Evolutionary conservation across 1,140 invertebrate species (phyloP), one percentile per base, ranked within the genome.

Genomic region (Drosophila sulfurigaster): DNA sequence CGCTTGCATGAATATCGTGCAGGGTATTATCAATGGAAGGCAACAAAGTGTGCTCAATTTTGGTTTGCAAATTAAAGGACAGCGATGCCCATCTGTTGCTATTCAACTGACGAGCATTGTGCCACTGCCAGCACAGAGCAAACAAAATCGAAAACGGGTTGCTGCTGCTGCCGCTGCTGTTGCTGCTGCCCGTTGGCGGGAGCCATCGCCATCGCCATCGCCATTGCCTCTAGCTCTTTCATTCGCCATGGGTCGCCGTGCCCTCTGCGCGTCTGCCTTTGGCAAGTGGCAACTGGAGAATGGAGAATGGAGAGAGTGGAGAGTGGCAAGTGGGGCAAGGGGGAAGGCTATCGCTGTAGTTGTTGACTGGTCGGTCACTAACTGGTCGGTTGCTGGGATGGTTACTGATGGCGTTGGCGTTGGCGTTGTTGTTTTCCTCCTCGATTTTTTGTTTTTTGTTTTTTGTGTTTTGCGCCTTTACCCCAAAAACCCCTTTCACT

Each of bases 71-170:
- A 10, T 38, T 38, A 38, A 38, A 10, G 35, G 20, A 2, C 32
- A 28, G 5, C 3, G 8, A 35, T 20, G 13, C 1, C 1, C 16
- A 43, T 32, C 7, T 52, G 73, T 25, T 51, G 7, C 68, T 78
- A 77, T 48, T 16, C 6, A 8, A 6, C 10, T 70, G 59, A 1
- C 16, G 10, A 0, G 13, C 11, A 52, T 25, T 82, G 83, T 87
- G 35, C 7, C 16, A 41, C 51, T 59, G 59, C 43, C 68, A 49
- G 69, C 32, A 20, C 41, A 65, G 60, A 78, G 60, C 75, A 89
- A 88, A 88, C 77, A 89, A 67, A 87, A 88, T 88, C 70, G 83
- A 88, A 87, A 88, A 89, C 74, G 83, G 83, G 85, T 89, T 88
- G 83, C 69, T 58, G 46, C 41, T 64, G 74, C 16, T 20, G 49